Base-by-base conservation (phyloP, 2,113 vertebrate genomes). In the Saimiri boliviensis region DNA sequence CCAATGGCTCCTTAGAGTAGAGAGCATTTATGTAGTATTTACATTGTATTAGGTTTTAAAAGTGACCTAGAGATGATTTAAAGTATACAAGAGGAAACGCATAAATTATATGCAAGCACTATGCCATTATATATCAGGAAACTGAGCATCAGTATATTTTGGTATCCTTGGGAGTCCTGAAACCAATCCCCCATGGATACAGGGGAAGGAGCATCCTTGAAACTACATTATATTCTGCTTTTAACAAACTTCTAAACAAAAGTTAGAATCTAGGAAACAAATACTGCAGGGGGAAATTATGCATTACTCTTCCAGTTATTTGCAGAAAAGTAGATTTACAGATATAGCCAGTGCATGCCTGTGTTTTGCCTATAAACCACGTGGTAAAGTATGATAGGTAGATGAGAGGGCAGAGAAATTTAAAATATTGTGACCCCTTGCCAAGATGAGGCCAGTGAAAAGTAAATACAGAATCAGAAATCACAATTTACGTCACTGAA, bases 381-480 rank as follows among this genome's bases (percentile, higher is more conserved):
- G 40, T 63, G 85, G 83, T 83, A 56, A 86, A 85, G 83, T 47
- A 86, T 70, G 74, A 42, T 49, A 94, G 73, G 86, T 94, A 19
- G 76, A 86, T 54, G 60, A 83, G 30, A 74, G 54, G 66, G 56
- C 42, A 89, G 74, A 94, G 70, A 80, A 66, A 77, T 91, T 84
- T 73, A 95, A 95, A 96, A 63, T 54, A 84, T 63, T 45, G 54
- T 25, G 84, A 91, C 81, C 85, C 45, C 89, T 93, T 85, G 90
- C 80, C 86, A 92, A 85, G 56, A 90, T 9, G 52, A 82, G 56
- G 47, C 76, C 66, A 93, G 49, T 21, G 40, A 81, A 95, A 96
- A 94, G 73, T 49, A 70, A 76, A 76, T 60, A 93, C 42, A 96
- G 87, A 85, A 90, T 68, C 32, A 89, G 71, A 93, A 97, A 93